Evolutionary conservation across 2,797 vertebrate genomes (phyloP), one percentile per base, ranked within the genome.

Genomic region (Antennarius maculatus): DNA sequence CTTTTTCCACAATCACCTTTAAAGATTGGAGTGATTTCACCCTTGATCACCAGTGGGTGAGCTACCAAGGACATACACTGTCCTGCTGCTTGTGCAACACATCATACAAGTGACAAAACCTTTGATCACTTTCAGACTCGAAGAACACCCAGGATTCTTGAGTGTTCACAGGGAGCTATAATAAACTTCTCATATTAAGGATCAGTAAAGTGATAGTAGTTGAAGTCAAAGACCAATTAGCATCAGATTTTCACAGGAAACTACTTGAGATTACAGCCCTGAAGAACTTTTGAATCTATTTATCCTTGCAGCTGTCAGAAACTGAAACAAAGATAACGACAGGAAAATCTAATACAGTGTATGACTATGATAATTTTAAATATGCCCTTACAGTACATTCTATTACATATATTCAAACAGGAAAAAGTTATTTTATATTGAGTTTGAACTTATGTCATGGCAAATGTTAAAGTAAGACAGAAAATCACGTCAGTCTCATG

Each of bases 21-120:
- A 83, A 83, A 84, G 84, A 89, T 89, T 88, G 80, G 39, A 85
- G 52, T 4, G 12, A 74, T 81, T 85, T 90, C 81, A 81, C 74
- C 81, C 86, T 86, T 82, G 84, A 83, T 91, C 87, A 81, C 67
- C 75, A 72, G 81, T 60, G 77, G 83, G 62, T 47, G 6, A 70
- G 73, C 62, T 57, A 80, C 77, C 75, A 69, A 63, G 50, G 71
- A 86, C 79, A 86, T 81, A 81, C 80, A 69, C 67, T 49, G 29
- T 74, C 61, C 53, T 54, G 16, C 54, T 47, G 50, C 47, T 65
- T 69, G 66, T 73, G 70, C 51, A 67, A 62, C 68, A 70, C 74
- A 61, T 59, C 71, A 45, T 50, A 70, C 52, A 69, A 61, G 74
- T 81, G 72, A 72, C 68, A 65, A 48, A 69, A 39, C 28, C 71